These are phyloP conservation scores for Cantharis rufa DNA, from an alignment of 2,888 invertebrate genomes.

Conservation along the genomic window DNA sequence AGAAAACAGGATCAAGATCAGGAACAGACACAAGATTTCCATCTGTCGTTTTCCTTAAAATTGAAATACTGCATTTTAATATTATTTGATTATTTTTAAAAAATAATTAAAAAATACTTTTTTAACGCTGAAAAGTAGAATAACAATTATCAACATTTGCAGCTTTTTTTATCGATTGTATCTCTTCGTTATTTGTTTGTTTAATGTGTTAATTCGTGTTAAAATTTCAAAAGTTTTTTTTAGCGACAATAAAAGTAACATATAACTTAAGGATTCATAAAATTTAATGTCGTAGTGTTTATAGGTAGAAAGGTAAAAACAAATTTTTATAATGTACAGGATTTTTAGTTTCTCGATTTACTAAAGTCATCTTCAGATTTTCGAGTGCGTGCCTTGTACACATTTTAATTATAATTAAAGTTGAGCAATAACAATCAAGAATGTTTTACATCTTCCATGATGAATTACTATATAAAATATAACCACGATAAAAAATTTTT, in stretches of 20 bases:
- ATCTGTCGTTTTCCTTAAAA: too few relatives aligned
- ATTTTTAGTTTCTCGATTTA: not conserved
- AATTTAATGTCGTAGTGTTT: not conserved
- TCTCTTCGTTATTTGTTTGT: too few relatives aligned
- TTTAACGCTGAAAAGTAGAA: too few relatives aligned
- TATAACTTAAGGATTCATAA: not conserved
- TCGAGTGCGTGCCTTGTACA: not conserved
- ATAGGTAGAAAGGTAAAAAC: not conserved
- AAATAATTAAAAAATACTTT: too few relatives aligned
- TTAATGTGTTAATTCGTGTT: not conserved
- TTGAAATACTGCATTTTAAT: too few relatives aligned
- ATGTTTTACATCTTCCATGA: not conserved
- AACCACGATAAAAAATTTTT: conserved; percentile 12
- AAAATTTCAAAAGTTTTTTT: not conserved
- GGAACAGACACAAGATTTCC: too few relatives aligned
- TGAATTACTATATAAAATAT: not conserved
- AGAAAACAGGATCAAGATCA: too few relatives aligned
- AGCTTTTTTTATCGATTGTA: too few relatives aligned
- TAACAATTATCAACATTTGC: too few relatives aligned
- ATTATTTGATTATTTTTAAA: too few relatives aligned
- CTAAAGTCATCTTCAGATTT: not conserved
- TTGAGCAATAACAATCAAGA: not conserved
- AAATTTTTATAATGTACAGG: too few relatives aligned
- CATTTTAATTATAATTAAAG: not conserved
- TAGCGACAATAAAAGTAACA: not conserved